Evolutionary conservation across 2,113 vertebrate genomes (phyloP).

Genomic region (Elanoides forficatus): DNA sequence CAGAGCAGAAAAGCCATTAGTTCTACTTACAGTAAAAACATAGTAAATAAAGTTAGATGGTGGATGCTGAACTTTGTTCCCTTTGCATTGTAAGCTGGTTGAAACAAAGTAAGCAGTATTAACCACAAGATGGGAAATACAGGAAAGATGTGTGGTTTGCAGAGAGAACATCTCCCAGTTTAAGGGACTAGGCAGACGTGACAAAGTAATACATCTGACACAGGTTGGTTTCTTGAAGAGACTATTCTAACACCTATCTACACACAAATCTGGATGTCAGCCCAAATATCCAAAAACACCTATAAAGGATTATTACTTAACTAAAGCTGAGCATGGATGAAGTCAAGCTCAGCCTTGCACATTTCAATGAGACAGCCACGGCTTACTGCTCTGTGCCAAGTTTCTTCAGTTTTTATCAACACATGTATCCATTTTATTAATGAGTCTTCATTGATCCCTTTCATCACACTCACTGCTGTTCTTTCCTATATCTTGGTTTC

Average conservation of each 20-base stretch:
- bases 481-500: background rate
- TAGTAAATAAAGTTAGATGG: constrained; percentile 25
- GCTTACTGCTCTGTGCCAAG: background rate
- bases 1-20: background rate
- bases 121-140: background rate
- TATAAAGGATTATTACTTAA: background rate
- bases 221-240: background rate
- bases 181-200: background rate
- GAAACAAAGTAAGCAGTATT: constrained; percentile 44
- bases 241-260: background rate
- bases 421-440: background rate
- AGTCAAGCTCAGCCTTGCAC: background rate
- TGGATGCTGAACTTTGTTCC: constrained; percentile 14
- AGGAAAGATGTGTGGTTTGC: background rate
- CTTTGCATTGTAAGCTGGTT: constrained; percentile 40
- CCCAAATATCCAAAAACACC: background rate
- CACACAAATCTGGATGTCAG: background rate
- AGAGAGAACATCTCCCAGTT: background rate
- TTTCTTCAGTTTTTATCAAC: background rate
- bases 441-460: background rate
- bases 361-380: background rate
- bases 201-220: background rate
- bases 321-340: background rate
- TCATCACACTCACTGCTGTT: background rate
- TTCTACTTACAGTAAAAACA: constrained; percentile 43